Evolutionary conservation across 2,888 invertebrate genomes (phyloP), one percentile per base, ranked within the genome.

Genomic region (Pemphredon lugubris): DNA sequence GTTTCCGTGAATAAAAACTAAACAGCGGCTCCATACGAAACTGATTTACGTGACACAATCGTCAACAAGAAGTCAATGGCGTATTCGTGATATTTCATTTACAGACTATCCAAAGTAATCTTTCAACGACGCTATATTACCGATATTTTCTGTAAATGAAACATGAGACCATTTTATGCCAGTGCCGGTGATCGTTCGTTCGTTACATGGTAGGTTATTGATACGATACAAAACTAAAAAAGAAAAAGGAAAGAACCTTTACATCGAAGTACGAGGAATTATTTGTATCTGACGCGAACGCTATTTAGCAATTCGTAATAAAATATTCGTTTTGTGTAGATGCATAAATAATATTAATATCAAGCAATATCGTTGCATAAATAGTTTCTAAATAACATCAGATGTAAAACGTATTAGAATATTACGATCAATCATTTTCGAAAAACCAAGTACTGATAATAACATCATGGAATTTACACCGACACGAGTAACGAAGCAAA

Each of bases 41-140:
- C 50, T 69, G 18, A 71, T 55, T 65, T 48, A 73, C 63, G 71
- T 76, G 81, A 78, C 61, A 68, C 55, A 69, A 64, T 78, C 45
- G 50, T 78, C 70, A 72, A 73, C 64, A 66, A 67, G 53, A 72
- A 75, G 79, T 74, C 81, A 79, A 81, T 73, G 79, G 78, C 61
- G 40, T 63, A 26, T 48, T 58, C 32, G 16, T 39, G 40, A 63
- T 75, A 74, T 74, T 78, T 79, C 75, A 61, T 73, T 75, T 69
- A 61, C 66, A 75, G 61, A 54, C 14, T 50, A 20, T 47, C 37
- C 50, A 40, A 58, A 48, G 16, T 42, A 30, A 63, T 23, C 45
- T 16, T 54, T 18, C 34, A 59, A 14, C 18, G 21, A 63, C 53
- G 13, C 32, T 71, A 47, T 16, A 16, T 20, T 59, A 67, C 16